phyloP scores from a whole-genome alignment of 2,113 vertebrate genomes.

The Oreochromis aureus region DNA sequence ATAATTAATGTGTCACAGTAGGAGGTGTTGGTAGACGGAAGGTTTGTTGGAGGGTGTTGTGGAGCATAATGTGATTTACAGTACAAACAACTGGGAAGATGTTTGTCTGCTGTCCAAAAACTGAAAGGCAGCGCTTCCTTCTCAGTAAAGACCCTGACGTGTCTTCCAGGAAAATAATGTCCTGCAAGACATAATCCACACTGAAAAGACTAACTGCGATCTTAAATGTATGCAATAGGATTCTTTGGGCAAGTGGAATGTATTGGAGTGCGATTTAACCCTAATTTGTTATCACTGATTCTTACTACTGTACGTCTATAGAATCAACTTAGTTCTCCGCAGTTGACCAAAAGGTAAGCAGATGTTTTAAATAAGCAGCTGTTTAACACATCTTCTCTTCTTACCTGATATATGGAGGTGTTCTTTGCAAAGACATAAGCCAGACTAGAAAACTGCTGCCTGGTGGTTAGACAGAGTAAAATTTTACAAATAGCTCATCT shows the following conservation, averaged over 20 bases:
- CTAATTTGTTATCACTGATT: neutral
- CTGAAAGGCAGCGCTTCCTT: constrained; percentile 5
- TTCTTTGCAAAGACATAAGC: neutral
- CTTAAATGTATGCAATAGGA: neutral
- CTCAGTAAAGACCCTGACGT: neutral
- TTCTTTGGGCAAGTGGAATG: neutral
- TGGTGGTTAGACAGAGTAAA: neutral
- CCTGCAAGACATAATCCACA: neutral
- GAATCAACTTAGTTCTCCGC: neutral
- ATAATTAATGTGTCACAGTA: constrained; percentile 97
- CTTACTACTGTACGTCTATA: neutral
- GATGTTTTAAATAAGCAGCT: neutral
- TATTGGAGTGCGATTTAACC: neutral
- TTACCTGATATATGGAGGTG: neutral
- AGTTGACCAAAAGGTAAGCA: neutral
- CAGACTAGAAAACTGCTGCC: neutral
- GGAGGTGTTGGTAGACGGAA: constrained; percentile 83
- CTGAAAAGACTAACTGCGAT: neutral
- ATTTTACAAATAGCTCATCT: neutral
- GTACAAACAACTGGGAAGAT: constrained; percentile 57
- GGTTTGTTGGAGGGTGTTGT: constrained; percentile 85
- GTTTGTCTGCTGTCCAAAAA: constrained; percentile 55
- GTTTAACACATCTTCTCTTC: neutral
- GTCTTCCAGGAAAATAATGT: neutral
- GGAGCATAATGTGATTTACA: constrained; percentile 74